Evolutionary conservation across 1,140 invertebrate genomes (phyloP).

Genomic region (Himalopsyche phryganea): DNA sequence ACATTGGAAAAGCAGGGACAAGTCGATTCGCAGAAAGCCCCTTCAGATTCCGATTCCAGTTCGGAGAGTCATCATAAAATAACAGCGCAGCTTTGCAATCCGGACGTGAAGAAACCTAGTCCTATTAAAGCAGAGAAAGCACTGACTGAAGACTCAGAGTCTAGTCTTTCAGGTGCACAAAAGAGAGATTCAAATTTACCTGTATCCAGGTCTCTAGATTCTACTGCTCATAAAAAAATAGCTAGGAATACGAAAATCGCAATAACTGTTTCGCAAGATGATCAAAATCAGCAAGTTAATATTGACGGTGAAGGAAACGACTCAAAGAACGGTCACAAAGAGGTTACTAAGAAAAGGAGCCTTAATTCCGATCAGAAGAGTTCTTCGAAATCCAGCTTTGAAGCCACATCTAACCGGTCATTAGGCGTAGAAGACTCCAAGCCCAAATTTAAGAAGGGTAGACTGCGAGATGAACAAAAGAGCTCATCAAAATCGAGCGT

Average conservation of each 20-base stretch:
- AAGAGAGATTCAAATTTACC: slow-evolving; percentile 30
- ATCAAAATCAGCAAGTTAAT: slow-evolving; percentile 51
- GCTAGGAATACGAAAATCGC: slow-evolving; percentile 51
- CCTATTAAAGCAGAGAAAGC: slow-evolving; percentile 50
- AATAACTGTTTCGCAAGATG: slow-evolving; percentile 52
- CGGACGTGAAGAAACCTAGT: slow-evolving; percentile 41
- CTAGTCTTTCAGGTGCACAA: slow-evolving; percentile 48
- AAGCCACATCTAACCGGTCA: slow-evolving; percentile 50
- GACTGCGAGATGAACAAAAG: slow-evolving; percentile 49
- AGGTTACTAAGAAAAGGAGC: slow-evolving; percentile 45
- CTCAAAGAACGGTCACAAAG: slow-evolving; percentile 45
- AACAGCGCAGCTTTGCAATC: slow-evolving; percentile 44
- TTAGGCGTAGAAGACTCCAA: slow-evolving; percentile 52
- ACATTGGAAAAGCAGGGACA: slow-evolving; percentile 60
- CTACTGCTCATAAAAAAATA: slow-evolving; percentile 31
- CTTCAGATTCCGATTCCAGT: slow-evolving; percentile 52
- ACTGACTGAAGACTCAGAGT: slow-evolving; percentile 50
- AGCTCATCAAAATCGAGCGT: slow-evolving; percentile 59
- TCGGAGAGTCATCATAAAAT: slow-evolving; percentile 52
- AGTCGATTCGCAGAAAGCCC: slow-evolving; percentile 53
- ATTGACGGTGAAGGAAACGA: slow-evolving; percentile 51
- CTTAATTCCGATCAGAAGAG: slow-evolving; percentile 49
- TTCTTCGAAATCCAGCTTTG: slow-evolving; percentile 50
- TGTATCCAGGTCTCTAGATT: neutral
- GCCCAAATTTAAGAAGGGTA: slow-evolving; percentile 42